Percentiles rank a stretch among this genome's conserved stretches.
Conservation (phyloP, 2,888 invertebrate genomes). For the Theretra japonica region DNA sequence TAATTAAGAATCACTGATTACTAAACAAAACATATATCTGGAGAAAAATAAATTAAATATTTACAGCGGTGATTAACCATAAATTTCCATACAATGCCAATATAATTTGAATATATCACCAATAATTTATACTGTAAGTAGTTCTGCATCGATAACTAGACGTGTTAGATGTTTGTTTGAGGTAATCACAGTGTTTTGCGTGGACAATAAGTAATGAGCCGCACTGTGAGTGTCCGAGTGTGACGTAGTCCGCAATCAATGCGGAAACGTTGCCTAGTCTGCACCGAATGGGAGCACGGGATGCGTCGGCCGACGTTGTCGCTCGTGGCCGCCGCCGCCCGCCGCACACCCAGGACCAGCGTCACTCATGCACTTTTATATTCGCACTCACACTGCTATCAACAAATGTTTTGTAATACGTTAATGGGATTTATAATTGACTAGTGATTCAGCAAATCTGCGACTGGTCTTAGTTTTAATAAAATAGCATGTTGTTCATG, state of each 20-base stretch:
- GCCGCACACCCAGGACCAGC: constrained; percentile 44
- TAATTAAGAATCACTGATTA: too few relatives aligned
- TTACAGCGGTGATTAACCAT: neutral
- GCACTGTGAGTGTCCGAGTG: constrained; percentile 71
- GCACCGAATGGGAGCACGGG: constrained; percentile 77
- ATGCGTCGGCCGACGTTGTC: constrained; percentile 68
- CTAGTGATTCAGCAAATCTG: too few relatives aligned
- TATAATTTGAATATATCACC: constrained; percentile 9
- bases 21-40: neutral
- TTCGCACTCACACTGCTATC: neutral
- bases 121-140: constrained; percentile 16
- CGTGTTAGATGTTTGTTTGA: constrained; percentile 17
- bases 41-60: neutral
- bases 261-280: constrained; percentile 73
- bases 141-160: neutral
- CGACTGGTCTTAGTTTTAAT: too few relatives aligned
- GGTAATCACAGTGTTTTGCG: constrained; percentile 13
- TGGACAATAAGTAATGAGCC: constrained; percentile 43
- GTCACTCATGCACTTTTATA: constrained; percentile 48
- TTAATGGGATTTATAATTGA: too few relatives aligned
- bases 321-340: constrained; percentile 36
- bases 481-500: too few relatives aligned
- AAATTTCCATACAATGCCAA: constrained; percentile 7
- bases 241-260: constrained; percentile 78
- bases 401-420: too few relatives aligned